phyloP scores from a whole-genome alignment of 2,888 invertebrate species.

The Polymixis flavicincta region DNA sequence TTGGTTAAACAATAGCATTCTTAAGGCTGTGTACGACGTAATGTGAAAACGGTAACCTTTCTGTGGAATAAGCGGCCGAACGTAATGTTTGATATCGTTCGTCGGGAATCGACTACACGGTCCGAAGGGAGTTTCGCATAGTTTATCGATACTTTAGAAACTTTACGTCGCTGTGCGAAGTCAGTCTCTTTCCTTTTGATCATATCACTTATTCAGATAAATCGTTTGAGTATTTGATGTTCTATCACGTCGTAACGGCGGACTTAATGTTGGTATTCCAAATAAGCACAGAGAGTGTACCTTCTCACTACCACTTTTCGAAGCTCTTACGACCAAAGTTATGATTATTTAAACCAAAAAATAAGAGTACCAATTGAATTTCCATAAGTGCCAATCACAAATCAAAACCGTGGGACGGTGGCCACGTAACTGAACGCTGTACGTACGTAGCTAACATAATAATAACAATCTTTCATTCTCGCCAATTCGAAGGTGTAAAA shows the following conservation, averaged over 20 bases:
- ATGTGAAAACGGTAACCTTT: constrained; percentile 70
- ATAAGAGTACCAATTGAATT: constrained; percentile 56
- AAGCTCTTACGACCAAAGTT: constrained; percentile 26
- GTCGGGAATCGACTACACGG: constrained; percentile 54
- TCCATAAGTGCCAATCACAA: constrained; percentile 54
- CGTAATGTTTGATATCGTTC: constrained; percentile 62
- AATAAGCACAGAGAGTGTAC: constrained; percentile 10
- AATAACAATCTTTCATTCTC: constrained; percentile 64
- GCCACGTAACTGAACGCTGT: constrained; percentile 51
- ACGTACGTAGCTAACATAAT: constrained; percentile 46
- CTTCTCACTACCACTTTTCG: background rate
- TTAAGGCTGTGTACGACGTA: constrained; percentile 62
- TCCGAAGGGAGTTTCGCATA: constrained; percentile 47
- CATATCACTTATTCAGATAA: constrained; percentile 24
- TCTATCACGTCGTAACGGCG: constrained; percentile 1
- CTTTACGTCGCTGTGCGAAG: constrained; percentile 18
- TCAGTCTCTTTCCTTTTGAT: constrained; percentile 36
- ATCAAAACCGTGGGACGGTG: constrained; percentile 52
- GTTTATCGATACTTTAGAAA: constrained; percentile 55
- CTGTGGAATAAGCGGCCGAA: constrained; percentile 54
- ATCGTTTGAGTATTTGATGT: constrained; percentile 26
- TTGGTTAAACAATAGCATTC: constrained; percentile 66
- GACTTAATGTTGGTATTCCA: constrained; percentile 24
- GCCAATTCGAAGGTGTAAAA: constrained; percentile 63
- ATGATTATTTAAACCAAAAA: constrained; percentile 49